A percentile compares a stretch with the other conserved stretches of the same genome.
Evolutionary conservation across 2,797 vertebrate genomes (phyloP).

Genomic region (Threskiornis aethiopicus): DNA sequence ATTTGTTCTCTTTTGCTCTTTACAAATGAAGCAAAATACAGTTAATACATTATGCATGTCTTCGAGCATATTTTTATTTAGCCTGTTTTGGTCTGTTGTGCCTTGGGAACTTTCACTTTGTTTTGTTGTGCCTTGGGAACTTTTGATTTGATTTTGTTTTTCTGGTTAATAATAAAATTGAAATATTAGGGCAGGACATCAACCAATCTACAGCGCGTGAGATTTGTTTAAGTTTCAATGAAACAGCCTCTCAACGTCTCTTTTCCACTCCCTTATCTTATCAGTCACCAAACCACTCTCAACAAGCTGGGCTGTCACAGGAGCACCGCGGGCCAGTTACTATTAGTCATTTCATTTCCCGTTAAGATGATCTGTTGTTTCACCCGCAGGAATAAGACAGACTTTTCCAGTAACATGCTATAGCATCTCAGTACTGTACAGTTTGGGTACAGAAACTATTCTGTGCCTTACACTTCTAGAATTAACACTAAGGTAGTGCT

Average conservation of each 20-base stretch:
- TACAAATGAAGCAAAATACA: slow-evolving; percentile 64
- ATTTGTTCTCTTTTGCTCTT: slow-evolving; percentile 60
- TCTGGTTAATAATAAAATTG: slow-evolving; percentile 19
- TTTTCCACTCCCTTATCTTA: slow-evolving; percentile 1
- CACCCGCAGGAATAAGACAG: neutral
- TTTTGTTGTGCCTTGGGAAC: slow-evolving; percentile 39
- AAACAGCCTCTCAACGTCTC: neutral
- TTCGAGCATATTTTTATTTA: slow-evolving; percentile 36
- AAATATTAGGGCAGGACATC: neutral
- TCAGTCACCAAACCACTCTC: slow-evolving; percentile 9
- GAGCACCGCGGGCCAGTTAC: neutral
- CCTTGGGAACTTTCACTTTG: slow-evolving; percentile 56
- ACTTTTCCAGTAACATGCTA: neutral
- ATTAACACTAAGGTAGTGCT: neutral
- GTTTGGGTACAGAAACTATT: neutral
- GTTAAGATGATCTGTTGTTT: neutral
- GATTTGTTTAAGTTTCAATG: slow-evolving; percentile 15
- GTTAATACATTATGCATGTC: slow-evolving; percentile 58
- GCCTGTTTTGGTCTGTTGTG: slow-evolving; percentile 1
- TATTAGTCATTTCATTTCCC: slow-evolving; percentile 27
- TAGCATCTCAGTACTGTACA: neutral
- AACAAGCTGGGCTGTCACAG: neutral
- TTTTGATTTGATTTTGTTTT: slow-evolving; percentile 23
- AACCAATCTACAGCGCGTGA: neutral
- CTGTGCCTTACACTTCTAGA: neutral